Evolutionary conservation across 2,888 invertebrate species (phyloP).

Genomic region (Melieria crassipennis): DNA sequence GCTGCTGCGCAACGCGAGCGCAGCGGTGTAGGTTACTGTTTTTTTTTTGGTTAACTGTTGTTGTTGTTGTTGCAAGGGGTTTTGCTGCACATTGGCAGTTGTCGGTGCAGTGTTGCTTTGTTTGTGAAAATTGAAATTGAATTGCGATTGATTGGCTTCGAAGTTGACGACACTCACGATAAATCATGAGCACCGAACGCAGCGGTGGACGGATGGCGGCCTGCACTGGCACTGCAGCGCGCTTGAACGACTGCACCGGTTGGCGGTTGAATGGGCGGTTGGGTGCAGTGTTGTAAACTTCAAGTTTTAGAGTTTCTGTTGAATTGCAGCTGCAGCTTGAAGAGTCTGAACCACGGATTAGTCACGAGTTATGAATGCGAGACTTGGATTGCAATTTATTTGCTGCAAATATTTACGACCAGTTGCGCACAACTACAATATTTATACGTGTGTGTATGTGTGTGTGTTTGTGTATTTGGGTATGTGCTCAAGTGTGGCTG

Average conservation of each 20-base stretch:
- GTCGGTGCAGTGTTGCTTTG: too few relatives aligned
- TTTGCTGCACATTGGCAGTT: too few relatives aligned
- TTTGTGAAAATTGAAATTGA: constrained; percentile 53
- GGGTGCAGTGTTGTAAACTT: too few relatives aligned
- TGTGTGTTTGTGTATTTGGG: not conserved
- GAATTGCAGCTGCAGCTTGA: too few relatives aligned
- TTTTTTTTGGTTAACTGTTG: not conserved
- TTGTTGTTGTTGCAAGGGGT: not conserved
- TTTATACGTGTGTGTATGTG: not conserved
- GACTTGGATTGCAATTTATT: not conserved
- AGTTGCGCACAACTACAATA: not conserved
- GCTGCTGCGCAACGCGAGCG: too few relatives aligned
- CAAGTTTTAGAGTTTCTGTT: too few relatives aligned
- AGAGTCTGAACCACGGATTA: not conserved
- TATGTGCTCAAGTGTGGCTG: not conserved
- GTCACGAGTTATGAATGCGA: not conserved
- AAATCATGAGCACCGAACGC: not conserved
- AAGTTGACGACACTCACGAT: constrained; percentile 53
- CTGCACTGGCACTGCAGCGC: too few relatives aligned
- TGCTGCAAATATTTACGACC: constrained; percentile 1
- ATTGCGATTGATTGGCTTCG: constrained; percentile 62
- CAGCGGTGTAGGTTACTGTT: not conserved
- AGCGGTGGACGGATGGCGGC: too few relatives aligned
- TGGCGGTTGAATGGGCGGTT: too few relatives aligned
- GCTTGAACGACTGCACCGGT: too few relatives aligned